These are phyloP conservation scores for Umimayanthus chanpuru DNA, from an alignment of 92 coral and sea anemone species.

Conservation along the genomic window DNA sequence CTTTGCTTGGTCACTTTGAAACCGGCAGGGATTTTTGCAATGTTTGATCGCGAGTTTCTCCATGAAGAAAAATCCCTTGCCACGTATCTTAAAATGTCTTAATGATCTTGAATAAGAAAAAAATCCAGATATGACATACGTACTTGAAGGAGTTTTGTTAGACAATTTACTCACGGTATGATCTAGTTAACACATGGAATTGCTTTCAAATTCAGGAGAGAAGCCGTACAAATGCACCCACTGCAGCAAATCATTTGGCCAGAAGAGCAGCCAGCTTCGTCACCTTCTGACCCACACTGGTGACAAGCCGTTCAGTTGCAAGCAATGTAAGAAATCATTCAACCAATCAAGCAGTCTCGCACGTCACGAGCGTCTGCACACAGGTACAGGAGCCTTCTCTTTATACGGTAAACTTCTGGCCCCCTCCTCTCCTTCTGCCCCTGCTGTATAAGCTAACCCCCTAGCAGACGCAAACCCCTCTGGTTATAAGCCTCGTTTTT, in stretches of 20 bases:
- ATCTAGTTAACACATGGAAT: no score
- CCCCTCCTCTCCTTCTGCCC: no score
- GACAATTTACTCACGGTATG: no score
- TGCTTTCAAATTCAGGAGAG: background rate
- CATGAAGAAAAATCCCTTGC: no score
- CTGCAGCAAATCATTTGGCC: conserved; percentile 18
- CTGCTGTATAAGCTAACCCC: no score
- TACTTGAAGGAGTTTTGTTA: no score
- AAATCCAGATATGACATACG: no score
- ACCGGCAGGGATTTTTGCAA: no score
- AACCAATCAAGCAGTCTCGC: conserved; percentile 36
- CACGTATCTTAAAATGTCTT: no score
- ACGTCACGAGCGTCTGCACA: conserved; percentile 9
- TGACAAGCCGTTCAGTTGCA: conserved; percentile 8
- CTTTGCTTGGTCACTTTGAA: no score
- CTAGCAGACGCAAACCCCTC: background rate
- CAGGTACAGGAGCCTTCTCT: background rate
- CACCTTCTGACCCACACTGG: conserved; percentile 31
- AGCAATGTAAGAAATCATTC: background rate
- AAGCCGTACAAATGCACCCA: conserved; percentile 35
- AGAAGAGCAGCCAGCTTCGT: conserved; percentile 35
- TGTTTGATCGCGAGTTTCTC: no score
- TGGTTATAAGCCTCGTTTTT: background rate
- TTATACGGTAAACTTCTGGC: background rate
- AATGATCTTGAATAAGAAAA: no score